Evolutionary conservation across 2,888 invertebrate genomes (phyloP).

Genomic region (Frankliniella fusca): DNA sequence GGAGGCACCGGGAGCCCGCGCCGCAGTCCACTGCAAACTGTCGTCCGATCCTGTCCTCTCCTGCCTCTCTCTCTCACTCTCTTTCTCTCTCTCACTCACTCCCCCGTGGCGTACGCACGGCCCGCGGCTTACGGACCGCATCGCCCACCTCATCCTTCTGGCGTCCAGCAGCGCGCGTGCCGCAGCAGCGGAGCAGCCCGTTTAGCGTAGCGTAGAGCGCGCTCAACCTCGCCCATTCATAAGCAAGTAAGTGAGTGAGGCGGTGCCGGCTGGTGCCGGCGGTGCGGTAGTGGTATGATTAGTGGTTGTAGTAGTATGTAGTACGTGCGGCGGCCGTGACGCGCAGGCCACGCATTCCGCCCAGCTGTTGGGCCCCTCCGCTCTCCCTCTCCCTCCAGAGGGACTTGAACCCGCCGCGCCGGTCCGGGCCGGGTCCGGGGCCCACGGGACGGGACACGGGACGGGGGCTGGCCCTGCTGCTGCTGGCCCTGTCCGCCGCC

Average conservation of each 20-base stretch:
- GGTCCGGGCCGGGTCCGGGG: too few species aligned
- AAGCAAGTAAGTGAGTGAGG: not conserved
- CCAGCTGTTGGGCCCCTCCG: too few species aligned
- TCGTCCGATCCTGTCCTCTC: not conserved
- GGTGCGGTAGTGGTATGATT: too few species aligned
- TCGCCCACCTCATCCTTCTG: not conserved
- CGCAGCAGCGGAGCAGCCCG: not conserved
- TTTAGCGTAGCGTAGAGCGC: not conserved
- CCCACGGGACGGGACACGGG: too few species aligned
- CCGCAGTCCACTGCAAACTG: slow-evolving; percentile 18
- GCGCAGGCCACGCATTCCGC: too few species aligned
- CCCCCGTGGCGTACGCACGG: not conserved
- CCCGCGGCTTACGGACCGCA: not conserved
- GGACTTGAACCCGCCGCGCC: too few species aligned
- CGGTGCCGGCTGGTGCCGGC: too few species aligned
- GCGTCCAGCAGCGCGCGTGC: not conserved
- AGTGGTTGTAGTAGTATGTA: not conserved
- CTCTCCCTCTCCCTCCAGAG: too few species aligned
- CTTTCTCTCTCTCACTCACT: too few species aligned
- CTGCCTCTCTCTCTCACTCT: not conserved
- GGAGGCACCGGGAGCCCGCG: not conserved
- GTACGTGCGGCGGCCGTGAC: too few species aligned
- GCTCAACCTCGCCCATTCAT: not conserved
- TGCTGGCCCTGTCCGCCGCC: too few species aligned
- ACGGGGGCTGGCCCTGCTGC: too few species aligned